Conservation (phyloP, 2,797 vertebrate species). For the Acipenser transmontanus region DNA sequence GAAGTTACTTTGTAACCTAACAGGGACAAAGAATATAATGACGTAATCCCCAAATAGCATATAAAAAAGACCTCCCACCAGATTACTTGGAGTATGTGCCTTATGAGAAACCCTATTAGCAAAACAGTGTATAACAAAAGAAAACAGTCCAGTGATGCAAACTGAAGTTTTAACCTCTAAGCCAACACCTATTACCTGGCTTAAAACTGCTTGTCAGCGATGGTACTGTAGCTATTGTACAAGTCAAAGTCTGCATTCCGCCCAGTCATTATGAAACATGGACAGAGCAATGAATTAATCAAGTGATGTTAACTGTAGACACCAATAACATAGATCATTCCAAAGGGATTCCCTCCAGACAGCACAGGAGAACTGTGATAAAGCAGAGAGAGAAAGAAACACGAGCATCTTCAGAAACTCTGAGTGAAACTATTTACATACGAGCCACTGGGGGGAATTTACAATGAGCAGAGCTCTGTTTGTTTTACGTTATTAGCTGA, state of each 20-base stretch:
- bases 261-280: no score
- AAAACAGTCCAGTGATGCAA: slow-evolving; percentile 25
- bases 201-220: slow-evolving; percentile 22
- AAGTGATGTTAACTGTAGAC: no score
- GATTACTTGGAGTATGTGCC: slow-evolving; percentile 20
- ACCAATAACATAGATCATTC: no score
- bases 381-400: slow-evolving; percentile 4
- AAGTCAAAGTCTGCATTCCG: slow-evolving; percentile 6
- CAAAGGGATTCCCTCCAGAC: no score
- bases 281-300: no score
- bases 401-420: slow-evolving; percentile 2
- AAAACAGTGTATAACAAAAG: slow-evolving; percentile 26
- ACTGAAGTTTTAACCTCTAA: slow-evolving; percentile 17
- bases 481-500: no score
- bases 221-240: slow-evolving; percentile 15
- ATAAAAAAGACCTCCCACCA: slow-evolving; percentile 13
- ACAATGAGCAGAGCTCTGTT: background rate
- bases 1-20: background rate
- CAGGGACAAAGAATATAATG: slow-evolving; percentile 13
- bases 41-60: slow-evolving; percentile 8
- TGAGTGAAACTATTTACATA: background rate
- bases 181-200: slow-evolving; percentile 6
- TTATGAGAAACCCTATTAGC: slow-evolving; percentile 19
- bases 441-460: background rate
- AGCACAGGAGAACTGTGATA: background rate